phyloP scores from a whole-genome alignment of 2,113 vertebrate genomes.

The Thamnophis sirtalis region DNA sequence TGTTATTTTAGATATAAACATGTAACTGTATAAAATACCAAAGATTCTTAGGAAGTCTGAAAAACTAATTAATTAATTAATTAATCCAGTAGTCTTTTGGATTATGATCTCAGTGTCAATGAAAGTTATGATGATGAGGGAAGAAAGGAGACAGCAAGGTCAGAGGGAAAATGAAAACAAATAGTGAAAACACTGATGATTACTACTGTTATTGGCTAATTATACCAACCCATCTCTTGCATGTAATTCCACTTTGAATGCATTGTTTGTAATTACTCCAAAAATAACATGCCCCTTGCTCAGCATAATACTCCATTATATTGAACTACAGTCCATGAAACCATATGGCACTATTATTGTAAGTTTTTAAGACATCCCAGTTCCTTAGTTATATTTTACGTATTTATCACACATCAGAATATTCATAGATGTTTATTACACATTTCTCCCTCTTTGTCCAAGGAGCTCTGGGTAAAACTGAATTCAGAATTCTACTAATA shows the following conservation, averaged over 20 bases:
- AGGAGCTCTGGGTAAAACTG: background rate
- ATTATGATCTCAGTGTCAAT: background rate
- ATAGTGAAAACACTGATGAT: background rate
- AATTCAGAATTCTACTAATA: background rate
- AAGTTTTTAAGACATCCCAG: background rate
- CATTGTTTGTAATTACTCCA: background rate
- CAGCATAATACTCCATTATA: background rate
- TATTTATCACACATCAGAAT: background rate
- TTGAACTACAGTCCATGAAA: background rate
- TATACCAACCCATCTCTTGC: background rate
- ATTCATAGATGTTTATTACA: background rate
- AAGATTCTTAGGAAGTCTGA: background rate
- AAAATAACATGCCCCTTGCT: background rate
- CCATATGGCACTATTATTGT: background rate
- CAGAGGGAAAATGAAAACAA: background rate
- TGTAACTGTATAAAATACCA: background rate
- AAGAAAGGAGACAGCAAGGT: background rate
- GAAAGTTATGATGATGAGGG: background rate
- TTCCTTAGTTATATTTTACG: background rate
- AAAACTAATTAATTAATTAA: background rate
- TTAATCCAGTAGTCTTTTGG: background rate
- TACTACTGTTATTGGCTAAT: background rate
- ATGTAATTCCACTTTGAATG: background rate
- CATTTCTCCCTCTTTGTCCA: background rate
- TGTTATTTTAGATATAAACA: background rate